Evolutionary conservation across 35 echinoderm and acorn worm genomes (phyloP), one percentile per base, ranked within the genome.

Genomic region (Strongylocentrotus purpuratus): DNA sequence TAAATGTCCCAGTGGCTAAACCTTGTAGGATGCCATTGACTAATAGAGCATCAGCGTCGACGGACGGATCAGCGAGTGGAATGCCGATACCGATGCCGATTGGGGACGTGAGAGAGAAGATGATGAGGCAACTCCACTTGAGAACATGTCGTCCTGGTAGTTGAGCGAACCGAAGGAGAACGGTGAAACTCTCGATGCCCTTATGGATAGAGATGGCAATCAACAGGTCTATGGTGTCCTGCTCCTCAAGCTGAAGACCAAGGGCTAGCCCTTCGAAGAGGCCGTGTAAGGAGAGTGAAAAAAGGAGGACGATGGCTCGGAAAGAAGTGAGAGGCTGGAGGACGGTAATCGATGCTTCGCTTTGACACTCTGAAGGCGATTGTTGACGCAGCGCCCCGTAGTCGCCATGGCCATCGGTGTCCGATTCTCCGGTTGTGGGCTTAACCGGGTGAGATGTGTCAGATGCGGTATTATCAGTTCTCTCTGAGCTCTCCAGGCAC

Each of bases 121-220:
- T 31, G 7, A 99, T 70, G 71, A 96, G 91, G 9, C 92, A 95
- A 3, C 96, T 7, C 14, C 88, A 92, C 94, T 97, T 99, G n/a
- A 92, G n/a, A 32, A 28, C 31, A 28, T 47, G 22, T 32, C 95
- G 94, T 12, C 86, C 48, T 8, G 70, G 47, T 33, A 94, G 95
- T 48, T 99, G 97, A 0, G 96, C 97, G 50, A 99, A 94, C 46
- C 96, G 95, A 45, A 99, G 45, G 17, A 97, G 90, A 20, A 99
- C 86, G 1, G 97, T 97, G 35, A 99, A 97, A 25, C 96, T 96
- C 71, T 97, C 98, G 10, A 99, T 97, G 9, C 95, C 96, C 48
- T 99, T 99, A 65, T 99, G 98, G 15, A 99, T 95, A 9, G 98
- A 61, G 2, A 99, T 95, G 31, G 98, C 98, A 18, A 99, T 96